phyloP scores from a whole-genome alignment of 2,113 vertebrate species.

The Ptyas mucosa region DNA sequence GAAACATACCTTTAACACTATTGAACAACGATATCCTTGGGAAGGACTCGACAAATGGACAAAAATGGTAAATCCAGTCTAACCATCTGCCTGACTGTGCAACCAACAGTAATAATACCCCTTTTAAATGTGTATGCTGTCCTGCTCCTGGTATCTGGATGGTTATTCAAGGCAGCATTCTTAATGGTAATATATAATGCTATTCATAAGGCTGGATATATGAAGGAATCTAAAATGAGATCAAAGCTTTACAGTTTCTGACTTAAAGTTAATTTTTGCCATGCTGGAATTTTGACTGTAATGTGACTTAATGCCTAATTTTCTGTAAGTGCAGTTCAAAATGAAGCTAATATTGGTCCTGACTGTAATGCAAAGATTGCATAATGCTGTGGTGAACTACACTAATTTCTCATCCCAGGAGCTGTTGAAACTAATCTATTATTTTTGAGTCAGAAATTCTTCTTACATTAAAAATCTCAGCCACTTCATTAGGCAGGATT shows the following conservation, averaged over 20 bases:
- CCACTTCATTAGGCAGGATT: not conserved
- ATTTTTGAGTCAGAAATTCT: not conserved
- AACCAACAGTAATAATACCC: not conserved
- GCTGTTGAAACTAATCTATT: not conserved
- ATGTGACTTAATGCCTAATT: not conserved
- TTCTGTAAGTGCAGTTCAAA: not conserved
- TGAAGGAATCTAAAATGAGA: not conserved
- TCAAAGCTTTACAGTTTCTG: not conserved
- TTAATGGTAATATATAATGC: not conserved
- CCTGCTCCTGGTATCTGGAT: not conserved
- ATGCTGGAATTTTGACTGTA: not conserved
- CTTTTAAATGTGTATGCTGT: not conserved
- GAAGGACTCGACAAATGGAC: not conserved
- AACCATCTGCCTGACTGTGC: not conserved
- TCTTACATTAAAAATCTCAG: not conserved
- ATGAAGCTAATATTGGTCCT: not conserved
- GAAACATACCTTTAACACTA: not conserved
- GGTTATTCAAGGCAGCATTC: not conserved
- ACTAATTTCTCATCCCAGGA: not conserved
- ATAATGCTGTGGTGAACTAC: not conserved
- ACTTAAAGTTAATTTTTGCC: not conserved
- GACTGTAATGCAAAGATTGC: not conserved
- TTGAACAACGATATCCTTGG: not conserved
- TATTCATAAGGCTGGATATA: not conserved
- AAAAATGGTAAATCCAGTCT: not conserved